These are phyloP conservation scores for Sebastes glaucus DNA, from an alignment of 2,797 vertebrate genomes.

Conservation along the genomic window DNA sequence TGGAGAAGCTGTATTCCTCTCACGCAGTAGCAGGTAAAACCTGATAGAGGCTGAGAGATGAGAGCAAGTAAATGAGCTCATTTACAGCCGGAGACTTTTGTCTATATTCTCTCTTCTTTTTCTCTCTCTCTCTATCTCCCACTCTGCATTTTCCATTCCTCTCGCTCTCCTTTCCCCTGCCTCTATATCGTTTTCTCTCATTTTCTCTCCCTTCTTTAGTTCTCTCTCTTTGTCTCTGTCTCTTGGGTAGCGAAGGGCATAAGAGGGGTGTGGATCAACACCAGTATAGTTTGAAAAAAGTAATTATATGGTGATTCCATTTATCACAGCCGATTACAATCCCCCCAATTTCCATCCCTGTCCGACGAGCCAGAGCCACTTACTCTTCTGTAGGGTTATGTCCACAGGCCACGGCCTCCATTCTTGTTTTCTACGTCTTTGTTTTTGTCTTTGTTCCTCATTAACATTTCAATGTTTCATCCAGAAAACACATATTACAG, in stretches of 20 bases:
- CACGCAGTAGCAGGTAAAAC: slow-evolving; percentile 54
- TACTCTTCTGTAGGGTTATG: slow-evolving; percentile 43
- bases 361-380: slow-evolving; percentile 32
- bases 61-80: slow-evolving; percentile 72
- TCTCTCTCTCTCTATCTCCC: background rate
- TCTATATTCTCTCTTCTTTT: slow-evolving; percentile 22
- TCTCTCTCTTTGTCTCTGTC: slow-evolving; percentile 18
- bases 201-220: background rate
- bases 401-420: slow-evolving; percentile 10
- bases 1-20: slow-evolving; percentile 52
- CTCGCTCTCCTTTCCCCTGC: background rate
- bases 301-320: slow-evolving; percentile 68
- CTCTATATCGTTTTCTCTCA: background rate
- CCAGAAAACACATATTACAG: background rate
- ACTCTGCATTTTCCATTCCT: background rate
- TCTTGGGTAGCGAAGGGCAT: slow-evolving; percentile 36
- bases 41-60: slow-evolving; percentile 53
- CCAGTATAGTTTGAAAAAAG: slow-evolving; percentile 55
- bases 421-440: background rate
- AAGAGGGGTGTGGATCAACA: slow-evolving; percentile 56
- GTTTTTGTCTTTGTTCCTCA: background rate
- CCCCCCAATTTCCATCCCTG: slow-evolving; percentile 26
- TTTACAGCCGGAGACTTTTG: slow-evolving; percentile 57
- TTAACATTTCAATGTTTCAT: background rate
- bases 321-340: slow-evolving; percentile 72